These are phyloP conservation scores for Onychorhynchus coronatus DNA, from an alignment of 2,113 vertebrate genomes.

Conservation along the genomic window DNA sequence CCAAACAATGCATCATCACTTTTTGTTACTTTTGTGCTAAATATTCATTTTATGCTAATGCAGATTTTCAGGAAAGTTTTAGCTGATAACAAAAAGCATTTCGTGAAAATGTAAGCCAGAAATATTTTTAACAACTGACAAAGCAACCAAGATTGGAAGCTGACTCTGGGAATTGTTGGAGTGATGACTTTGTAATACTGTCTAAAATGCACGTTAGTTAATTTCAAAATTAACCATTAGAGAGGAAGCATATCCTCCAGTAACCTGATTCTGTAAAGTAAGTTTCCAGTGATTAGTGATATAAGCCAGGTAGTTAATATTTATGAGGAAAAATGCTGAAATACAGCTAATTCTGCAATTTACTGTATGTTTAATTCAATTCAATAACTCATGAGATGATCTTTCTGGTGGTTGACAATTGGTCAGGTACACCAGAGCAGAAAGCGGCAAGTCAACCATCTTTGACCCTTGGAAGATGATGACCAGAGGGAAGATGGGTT, in stretches of 20 bases:
- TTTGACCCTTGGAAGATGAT: background rate
- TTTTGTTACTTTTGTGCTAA: background rate
- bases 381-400: background rate
- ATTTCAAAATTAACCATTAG: background rate
- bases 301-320: background rate
- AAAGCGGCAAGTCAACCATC: background rate
- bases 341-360: background rate
- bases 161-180: background rate
- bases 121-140: background rate
- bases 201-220: background rate
- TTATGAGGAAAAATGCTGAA: background rate
- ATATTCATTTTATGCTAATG: background rate
- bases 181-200: background rate
- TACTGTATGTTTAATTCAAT: background rate
- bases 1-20: fast-evolving
- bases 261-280: background rate
- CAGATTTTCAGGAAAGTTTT: background rate
- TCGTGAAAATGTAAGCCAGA: background rate
- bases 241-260: background rate
- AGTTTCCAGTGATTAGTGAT: background rate
- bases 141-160: background rate
- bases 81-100: background rate
- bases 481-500: background rate
- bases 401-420: background rate
- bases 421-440: background rate